Base-by-base conservation (phyloP, 2,113 vertebrate species). In the Solea senegalensis region DNA sequence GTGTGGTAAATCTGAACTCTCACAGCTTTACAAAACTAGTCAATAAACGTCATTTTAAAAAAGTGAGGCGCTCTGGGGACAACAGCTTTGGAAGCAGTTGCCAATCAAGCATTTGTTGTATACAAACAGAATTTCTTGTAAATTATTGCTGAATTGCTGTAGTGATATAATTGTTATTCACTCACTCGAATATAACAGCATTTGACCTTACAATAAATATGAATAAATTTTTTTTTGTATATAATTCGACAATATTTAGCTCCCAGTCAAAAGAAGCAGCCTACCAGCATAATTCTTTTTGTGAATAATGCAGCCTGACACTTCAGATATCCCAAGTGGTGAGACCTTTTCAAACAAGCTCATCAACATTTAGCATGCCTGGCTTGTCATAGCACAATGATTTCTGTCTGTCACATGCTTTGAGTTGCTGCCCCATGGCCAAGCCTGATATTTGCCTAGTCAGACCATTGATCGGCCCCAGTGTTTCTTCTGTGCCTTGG, bases 281-380 rank as follows among this genome's bases (percentile, higher is more conserved):
- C 14, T 8, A 62, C 60, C 16, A 26, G 52, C 11, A 28, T 1
- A 46, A 48, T 51, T 21, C 61, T 60, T 14, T 64, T 14, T 16
- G 9, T 73, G 57, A 69, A 73, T 81, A 64, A 71, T 70, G 80
- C 78, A 80, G 74, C 75, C 80, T 85, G 83, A 86, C 82, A 81
- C 72, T 78, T 83, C 15, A 56, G 58, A 61, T 78, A 66, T 91
- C 92, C 90, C 92, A 65, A 74, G 84, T 78, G 92, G 74, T 50
- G 81, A 86, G 87, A 92, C 90, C 92, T 92, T 93, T 93, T 86
- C 85, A 88, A 80, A 82, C 73, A 53, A 72, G 87, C 86, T 87
- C 88, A 91, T 91, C 83, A 86, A 88, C 82, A 81, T 91, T 92
- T 88, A 80, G 66, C 82, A 80, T 72, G 84, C 80, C 74, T 65